Evolutionary conservation across 2,888 invertebrate species (phyloP).

Genomic region (Plusia festucae): DNA sequence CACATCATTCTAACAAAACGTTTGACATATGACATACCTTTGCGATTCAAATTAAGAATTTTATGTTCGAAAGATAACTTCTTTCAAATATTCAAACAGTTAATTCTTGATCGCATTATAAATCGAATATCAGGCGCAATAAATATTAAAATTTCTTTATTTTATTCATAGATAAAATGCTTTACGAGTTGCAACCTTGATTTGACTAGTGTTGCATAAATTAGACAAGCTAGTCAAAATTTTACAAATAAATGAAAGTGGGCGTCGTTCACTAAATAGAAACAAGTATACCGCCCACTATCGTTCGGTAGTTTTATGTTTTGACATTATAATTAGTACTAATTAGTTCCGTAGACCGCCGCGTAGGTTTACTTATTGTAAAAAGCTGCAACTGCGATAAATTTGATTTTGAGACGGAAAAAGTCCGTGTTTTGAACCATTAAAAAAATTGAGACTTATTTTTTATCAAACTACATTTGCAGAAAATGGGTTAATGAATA

Average conservation of each 20-base stretch:
- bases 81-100: conserved; percentile 20
- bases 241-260: conserved; percentile 55
- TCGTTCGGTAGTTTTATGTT: conserved; percentile 45
- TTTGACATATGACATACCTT: conserved; percentile 35
- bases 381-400: not conserved
- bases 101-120: conserved; percentile 15
- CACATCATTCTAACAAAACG: conserved; percentile 41
- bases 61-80: conserved; percentile 14
- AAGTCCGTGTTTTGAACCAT: not conserved
- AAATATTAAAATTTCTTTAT: conserved; percentile 30
- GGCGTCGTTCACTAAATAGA: conserved; percentile 50
- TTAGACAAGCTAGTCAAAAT: conserved; percentile 56
- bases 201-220: conserved; percentile 62
- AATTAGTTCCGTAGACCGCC: conserved; percentile 50
- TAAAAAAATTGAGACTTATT: not conserved
- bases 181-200: conserved; percentile 58
- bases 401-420: not conserved
- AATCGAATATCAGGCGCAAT: not conserved
- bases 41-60: conserved; percentile 26
- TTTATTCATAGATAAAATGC: conserved; percentile 39
- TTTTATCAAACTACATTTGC: not conserved
- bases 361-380: not conserved
- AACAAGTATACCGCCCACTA: not conserved
- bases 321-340: conserved; percentile 61
- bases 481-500: not conserved